Evolutionary conservation across 2,797 vertebrate species (phyloP).

Genomic region (Holocentrus rufus): DNA sequence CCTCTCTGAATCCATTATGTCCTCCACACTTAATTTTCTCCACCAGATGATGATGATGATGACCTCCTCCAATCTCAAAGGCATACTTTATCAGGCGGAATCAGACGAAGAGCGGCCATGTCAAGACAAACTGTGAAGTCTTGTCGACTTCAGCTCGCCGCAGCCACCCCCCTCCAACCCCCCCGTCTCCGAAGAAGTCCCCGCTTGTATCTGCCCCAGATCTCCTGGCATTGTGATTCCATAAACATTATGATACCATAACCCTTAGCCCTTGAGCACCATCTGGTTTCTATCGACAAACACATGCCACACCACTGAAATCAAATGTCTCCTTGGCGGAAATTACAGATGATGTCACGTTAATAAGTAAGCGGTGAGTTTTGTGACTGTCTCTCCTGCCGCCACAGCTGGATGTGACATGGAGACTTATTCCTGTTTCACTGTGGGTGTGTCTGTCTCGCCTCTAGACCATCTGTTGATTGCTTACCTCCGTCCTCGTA

Average conservation of each 20-base stretch:
- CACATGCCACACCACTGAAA: conserved; percentile 67
- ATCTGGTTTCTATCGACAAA: conserved; percentile 73
- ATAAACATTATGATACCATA: conserved; percentile 69
- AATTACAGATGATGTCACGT: conserved; percentile 74
- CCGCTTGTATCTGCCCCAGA: conserved; percentile 54
- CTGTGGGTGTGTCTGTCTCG: conserved; percentile 38
- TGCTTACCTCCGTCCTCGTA: conserved; percentile 42
- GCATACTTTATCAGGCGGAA: conserved; percentile 69
- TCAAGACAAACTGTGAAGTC: conserved; percentile 57
- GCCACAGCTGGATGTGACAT: conserved; percentile 65
- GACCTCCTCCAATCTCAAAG: conserved; percentile 46
- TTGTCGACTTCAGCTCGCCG: conserved; percentile 2
- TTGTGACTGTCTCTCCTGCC: conserved; percentile 32
- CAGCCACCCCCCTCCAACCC: neutral
- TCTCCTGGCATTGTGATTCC: conserved; percentile 49
- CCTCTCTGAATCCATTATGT: conserved; percentile 51
- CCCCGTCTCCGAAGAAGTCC: conserved; percentile 17
- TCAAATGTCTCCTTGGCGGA: conserved; percentile 62
- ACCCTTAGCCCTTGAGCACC: conserved; percentile 55
- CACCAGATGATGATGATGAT: conserved; percentile 47
- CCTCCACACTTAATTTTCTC: conserved; percentile 49
- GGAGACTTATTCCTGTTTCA: conserved; percentile 27
- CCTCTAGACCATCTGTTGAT: conserved; percentile 60
- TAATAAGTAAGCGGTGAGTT: conserved; percentile 59
- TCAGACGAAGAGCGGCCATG: conserved; percentile 48